Evolutionary conservation across 2,113 vertebrate genomes (phyloP), one percentile per base, ranked within the genome.

Genomic region (Bagarius yarrelli): DNA sequence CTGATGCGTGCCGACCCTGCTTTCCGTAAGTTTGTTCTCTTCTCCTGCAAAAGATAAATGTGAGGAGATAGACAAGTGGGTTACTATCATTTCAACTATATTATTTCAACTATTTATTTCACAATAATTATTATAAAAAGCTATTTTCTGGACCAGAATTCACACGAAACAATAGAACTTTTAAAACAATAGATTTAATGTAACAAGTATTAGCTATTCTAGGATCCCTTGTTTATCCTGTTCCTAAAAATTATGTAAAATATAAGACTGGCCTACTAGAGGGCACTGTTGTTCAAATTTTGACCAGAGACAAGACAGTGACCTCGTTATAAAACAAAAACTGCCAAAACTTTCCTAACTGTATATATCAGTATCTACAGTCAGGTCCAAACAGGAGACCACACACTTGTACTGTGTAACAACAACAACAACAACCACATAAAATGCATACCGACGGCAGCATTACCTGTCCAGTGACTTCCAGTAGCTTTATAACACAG

Each of bases 11-110:
- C 96, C 0, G 95, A 96, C 11, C 92, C 93, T 0, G 83, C 87
- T 88, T 95, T 96, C 3, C 95, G 93, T 77, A 99, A 88, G 89
- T 98, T 98, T 0, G 97, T 96, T 87, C 92, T 94, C 89, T 96
- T 97, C 6, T 94, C 96, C 97, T 98, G 70, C n/a, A 44, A 18
- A 44, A 23, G 72, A 71, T 32, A 19, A 12, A 30, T 8, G 34
- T 47, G 36, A 34, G 18, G 25, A 69, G 23, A 8, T 8, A 57
- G 19, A 40, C 3, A 8, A 23, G 8, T 16, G 4, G 36, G 60
- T 25, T 19, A 67, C 19, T 67, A 44, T 70, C 13, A 47, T 47
- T 70, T n/a, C 21, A 25, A 55, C 27, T 53, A 1, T 23, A 71
- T 4, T n/a, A n/a, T n/a, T n/a, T n/a, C n/a, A n/a, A n/a, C n/a